Conservation (phyloP, 2,888 invertebrate genomes). For the Celastrina argiolus region DNA sequence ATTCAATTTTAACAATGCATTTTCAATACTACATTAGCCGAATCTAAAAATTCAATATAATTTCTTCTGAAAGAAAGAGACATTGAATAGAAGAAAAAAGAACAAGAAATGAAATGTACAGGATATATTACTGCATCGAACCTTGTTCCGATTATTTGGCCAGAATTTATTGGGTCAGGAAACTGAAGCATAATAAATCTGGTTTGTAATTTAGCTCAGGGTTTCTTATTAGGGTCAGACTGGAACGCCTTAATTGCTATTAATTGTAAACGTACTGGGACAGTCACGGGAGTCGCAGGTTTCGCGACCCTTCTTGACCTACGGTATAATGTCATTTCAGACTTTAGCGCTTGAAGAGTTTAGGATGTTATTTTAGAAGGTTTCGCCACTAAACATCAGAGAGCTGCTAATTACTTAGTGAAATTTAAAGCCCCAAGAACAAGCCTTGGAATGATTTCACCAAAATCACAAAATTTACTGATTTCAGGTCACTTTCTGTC, state of each 20-base stretch:
- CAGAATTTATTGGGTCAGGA: constrained; percentile 21
- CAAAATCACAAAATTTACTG: neutral
- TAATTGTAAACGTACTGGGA: neutral
- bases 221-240: constrained; percentile 26
- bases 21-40: no score
- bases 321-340: no score
- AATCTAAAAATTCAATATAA: no score
- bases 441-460: neutral
- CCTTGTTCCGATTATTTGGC: constrained; percentile 7
- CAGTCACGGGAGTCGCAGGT: neutral
- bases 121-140: constrained; percentile 6
- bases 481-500: neutral
- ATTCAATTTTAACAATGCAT: no score
- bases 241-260: constrained; percentile 12
- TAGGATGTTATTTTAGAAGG: no score
- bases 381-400: no score
- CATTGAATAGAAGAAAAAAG: no score
- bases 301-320: neutral
- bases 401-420: no score
- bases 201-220: constrained; percentile 24
- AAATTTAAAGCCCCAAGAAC: no score
- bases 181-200: constrained; percentile 8
- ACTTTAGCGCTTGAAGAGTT: no score
- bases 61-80: no score
- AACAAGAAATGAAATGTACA: no score